phyloP scores from a whole-genome alignment of 2,888 invertebrate species.

The Platycnemis pennipes region DNA sequence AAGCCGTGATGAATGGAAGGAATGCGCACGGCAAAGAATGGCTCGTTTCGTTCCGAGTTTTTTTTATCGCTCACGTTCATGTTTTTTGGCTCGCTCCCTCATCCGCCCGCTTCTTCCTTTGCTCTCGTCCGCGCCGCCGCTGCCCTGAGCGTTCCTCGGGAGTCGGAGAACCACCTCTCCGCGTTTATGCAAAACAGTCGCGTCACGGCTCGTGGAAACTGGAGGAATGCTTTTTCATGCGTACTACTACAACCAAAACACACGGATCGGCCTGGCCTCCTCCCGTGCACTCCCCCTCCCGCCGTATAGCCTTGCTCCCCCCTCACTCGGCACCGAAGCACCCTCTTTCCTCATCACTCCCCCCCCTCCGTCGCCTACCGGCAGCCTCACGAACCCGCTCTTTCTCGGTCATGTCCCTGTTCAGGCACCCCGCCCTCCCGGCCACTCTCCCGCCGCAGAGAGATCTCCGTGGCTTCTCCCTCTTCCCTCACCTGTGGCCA shows the following conservation, averaged over 20 bases:
- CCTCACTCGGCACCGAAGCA: no score
- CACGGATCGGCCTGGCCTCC: not conserved
- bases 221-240: not conserved
- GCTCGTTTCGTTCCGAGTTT: not conserved
- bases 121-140: not conserved
- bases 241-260: constrained; percentile 12
- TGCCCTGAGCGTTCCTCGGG: not conserved
- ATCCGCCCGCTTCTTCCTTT: not conserved
- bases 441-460: not conserved
- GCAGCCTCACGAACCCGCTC: constrained; percentile 47
- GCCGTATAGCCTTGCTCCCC: not conserved
- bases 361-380: not conserved
- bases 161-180: not conserved
- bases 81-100: not conserved
- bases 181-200: constrained; percentile 9
- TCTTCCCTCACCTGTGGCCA: constrained; percentile 57
- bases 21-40: not conserved
- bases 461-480: constrained; percentile 34
- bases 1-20: not conserved
- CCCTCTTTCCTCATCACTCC: not conserved
- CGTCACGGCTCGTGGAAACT: not conserved
- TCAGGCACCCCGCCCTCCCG: not conserved
- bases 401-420: constrained; percentile 39
- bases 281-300: not conserved
- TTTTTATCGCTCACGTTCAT: not conserved